Evolutionary conservation across 2,113 vertebrate species (phyloP).

Genomic region (Antigone vipio): DNA sequence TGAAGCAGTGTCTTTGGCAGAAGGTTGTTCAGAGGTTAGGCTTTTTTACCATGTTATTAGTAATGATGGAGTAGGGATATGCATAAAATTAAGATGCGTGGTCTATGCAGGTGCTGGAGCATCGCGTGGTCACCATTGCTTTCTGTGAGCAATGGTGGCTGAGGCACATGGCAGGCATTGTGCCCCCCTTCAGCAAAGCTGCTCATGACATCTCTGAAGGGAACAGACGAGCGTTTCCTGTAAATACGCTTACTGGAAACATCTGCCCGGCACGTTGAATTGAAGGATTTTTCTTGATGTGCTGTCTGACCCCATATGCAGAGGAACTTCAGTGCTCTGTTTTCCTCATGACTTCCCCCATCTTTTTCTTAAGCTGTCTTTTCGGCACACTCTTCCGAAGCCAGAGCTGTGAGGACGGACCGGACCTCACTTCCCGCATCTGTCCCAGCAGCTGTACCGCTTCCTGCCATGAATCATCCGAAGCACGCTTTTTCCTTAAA

Average conservation of each 20-base stretch:
- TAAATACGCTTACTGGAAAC: constrained; percentile 29
- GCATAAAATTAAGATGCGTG: not conserved
- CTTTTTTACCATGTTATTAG: not conserved
- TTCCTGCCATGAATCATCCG: constrained; percentile 50
- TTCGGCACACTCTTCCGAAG: not conserved
- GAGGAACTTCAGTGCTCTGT: not conserved
- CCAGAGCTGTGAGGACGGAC: not conserved
- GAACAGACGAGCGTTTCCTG: constrained; percentile 11
- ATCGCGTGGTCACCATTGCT: rapidly evolving
- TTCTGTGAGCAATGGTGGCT: not conserved
- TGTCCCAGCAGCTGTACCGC: constrained; percentile 43
- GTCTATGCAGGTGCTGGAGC: not conserved
- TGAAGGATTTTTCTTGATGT: constrained; percentile 39
- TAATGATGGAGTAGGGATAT: not conserved
- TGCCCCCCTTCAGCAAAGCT: not conserved
- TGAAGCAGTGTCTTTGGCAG: not conserved
- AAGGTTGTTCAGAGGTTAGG: not conserved
- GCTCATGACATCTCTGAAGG: not conserved
- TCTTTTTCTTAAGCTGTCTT: not conserved
- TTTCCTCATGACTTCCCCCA: constrained; percentile 38
- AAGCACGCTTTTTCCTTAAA: not conserved
- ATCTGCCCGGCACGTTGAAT: constrained; percentile 21
- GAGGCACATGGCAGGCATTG: not conserved
- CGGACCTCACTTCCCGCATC: not conserved
- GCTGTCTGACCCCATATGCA: not conserved